Evolutionary conservation across 2,797 vertebrate genomes (phyloP).

Genomic region (Sebastes ruberrimus): DNA sequence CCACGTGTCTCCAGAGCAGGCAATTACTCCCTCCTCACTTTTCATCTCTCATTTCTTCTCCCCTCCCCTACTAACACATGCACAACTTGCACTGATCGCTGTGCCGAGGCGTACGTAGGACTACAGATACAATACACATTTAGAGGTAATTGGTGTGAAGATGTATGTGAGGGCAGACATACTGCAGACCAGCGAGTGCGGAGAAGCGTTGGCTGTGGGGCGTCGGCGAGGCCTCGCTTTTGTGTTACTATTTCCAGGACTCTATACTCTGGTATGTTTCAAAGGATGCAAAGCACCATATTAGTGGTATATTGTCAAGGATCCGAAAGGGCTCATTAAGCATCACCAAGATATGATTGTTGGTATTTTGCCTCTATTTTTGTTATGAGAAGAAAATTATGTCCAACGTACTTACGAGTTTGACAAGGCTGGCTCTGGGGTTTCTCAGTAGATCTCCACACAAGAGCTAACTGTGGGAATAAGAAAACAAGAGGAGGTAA

Average conservation of each 20-base stretch:
- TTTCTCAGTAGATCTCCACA: conserved; percentile 20
- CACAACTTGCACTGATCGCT: not conserved
- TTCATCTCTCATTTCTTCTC: conserved; percentile 41
- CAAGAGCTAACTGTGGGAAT: conserved; percentile 19
- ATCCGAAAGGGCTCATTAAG: conserved; percentile 78
- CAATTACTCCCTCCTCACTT: conserved; percentile 61
- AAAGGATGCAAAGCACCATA: conserved; percentile 74
- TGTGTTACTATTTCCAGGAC: conserved; percentile 72
- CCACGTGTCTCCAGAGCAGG: conserved; percentile 67
- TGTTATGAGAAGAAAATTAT: conserved; percentile 58
- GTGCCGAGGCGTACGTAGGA: conserved; percentile 9
- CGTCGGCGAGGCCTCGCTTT: conserved; percentile 50
- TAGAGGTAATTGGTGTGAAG: conserved; percentile 26
- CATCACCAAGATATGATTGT: conserved; percentile 77
- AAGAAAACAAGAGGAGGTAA: conserved; percentile 10
- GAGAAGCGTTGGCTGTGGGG: conserved; percentile 21
- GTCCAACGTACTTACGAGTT: conserved; percentile 26
- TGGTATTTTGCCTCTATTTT: conserved; percentile 77
- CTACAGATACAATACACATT: not conserved
- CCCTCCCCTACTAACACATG: not conserved
- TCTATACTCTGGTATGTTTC: conserved; percentile 63
- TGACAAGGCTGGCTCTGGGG: conserved; percentile 40
- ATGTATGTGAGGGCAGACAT: not conserved
- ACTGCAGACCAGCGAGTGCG: not conserved
- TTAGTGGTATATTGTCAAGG: conserved; percentile 80